Base-by-base conservation (phyloP, 2,113 vertebrate genomes). In the Pampusana beccarii region DNA sequence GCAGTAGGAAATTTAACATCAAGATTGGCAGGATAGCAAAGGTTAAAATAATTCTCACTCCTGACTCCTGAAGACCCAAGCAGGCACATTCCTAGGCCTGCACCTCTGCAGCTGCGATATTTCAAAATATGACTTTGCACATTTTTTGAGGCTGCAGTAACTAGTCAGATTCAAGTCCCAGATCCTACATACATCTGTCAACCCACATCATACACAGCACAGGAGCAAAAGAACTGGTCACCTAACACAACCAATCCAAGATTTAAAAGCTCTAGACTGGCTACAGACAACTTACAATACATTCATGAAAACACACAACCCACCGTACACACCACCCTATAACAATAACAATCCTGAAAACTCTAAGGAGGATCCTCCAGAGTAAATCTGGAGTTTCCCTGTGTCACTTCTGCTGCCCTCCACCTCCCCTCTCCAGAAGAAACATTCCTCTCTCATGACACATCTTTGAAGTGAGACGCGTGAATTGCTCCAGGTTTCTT, bases 151-250 rank as follows among this genome's bases (percentile, higher is more conserved):
- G 29, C 57, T 57, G 5, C 24, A 53, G 21, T 51, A 40, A 58
- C 12, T 20, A 69, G 58, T 17, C 61, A 77, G 58, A 72, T n/a
- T 73, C 34, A 60, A 88, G 33, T 18, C 60, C 51, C 23, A 38
- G 46, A 60, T 51, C 5, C 0, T 3, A 24, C 0, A 2, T 8
- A 56, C 44, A 58, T 34, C 31, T 50, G 48, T 25, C 38, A 91
- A 34, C 56, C 36, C 46, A 44, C 42, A 0, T 1, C 28, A 57
- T 0, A 1, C 38, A 75, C 25, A 70, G 50, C 40, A 7, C 10
- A 56, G n/a, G 7, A 81, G 19, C 33, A 65, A 16, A 34, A 85
- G 50, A 74, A 58, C 1, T 24, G 9, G 8, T 31, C 33, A 64
- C 7, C 65, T 42, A 74, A 40, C 6, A 33, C 24, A 83, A 75